phyloP scores from a whole-genome alignment of 2,888 invertebrate species.

The Kryphioiulus occultus region DNA sequence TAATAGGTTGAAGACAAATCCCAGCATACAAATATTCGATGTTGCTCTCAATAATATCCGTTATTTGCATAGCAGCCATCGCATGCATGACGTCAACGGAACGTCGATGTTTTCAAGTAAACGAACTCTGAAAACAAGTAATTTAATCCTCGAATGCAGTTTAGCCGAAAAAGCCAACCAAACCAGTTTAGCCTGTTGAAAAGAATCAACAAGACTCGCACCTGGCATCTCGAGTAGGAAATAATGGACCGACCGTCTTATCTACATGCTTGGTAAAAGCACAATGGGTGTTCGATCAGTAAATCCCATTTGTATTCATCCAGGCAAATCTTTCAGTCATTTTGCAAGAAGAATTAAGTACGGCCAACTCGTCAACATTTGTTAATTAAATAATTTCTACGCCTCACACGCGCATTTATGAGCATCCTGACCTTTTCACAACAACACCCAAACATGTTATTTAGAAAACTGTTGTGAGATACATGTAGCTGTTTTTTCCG shows the following conservation, averaged over 20 bases:
- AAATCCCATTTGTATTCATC: background rate
- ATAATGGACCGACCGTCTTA: background rate
- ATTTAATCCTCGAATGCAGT: background rate
- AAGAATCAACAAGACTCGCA: background rate
- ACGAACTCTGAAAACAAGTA: background rate
- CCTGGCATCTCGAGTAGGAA: background rate
- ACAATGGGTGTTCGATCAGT: background rate
- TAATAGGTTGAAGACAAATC: background rate
- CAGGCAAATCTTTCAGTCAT: background rate
- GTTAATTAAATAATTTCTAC: background rate
- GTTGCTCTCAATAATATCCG: background rate
- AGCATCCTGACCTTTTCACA: background rate
- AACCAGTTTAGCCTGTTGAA: background rate
- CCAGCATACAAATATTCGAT: background rate
- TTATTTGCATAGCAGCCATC: background rate
- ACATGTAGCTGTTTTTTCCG: background rate
- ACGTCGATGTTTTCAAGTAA: background rate
- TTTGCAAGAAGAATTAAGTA: background rate
- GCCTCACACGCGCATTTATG: background rate
- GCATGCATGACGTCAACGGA: background rate
- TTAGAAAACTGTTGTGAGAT: background rate
- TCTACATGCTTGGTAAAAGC: background rate
- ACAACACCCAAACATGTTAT: background rate
- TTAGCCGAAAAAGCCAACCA: background rate
- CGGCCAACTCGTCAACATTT: background rate